These are phyloP conservation scores for Eulithis prunata DNA, from an alignment of 2,888 invertebrate genomes.

Conservation along the genomic window DNA sequence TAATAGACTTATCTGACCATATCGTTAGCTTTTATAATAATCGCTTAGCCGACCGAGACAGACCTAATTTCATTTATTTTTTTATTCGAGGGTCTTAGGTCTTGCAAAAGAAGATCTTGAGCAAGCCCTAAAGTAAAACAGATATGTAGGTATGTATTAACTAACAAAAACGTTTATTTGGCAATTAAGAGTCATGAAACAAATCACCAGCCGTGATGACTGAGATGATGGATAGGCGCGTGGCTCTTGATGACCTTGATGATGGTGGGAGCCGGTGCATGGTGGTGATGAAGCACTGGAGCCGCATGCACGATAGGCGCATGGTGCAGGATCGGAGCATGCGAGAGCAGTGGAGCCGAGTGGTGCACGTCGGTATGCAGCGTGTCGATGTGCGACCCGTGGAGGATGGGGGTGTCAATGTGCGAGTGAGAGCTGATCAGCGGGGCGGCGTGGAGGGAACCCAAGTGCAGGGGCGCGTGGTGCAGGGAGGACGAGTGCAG, in stretches of 20 bases:
- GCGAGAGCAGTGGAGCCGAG: slow-evolving; percentile 22
- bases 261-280: slow-evolving; percentile 12
- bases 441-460: slow-evolving; percentile 25
- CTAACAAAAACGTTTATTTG: slow-evolving; percentile 29
- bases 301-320: slow-evolving; percentile 2
- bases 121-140: slow-evolving; percentile 21
- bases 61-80: no score
- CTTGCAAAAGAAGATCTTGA: no score
- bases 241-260: slow-evolving; percentile 12
- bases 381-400: slow-evolving; percentile 36
- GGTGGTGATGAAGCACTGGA: slow-evolving; percentile 31
- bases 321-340: slow-evolving; percentile 26
- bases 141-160: not conserved
- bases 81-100: no score
- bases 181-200: slow-evolving; percentile 22
- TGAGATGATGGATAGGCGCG: slow-evolving; percentile 19
- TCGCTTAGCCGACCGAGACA: no score
- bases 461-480: slow-evolving; percentile 30
- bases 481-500: slow-evolving; percentile 19
- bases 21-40: not conserved
- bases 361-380: slow-evolving; percentile 23
- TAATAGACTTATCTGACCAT: not conserved
- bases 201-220: slow-evolving; percentile 38
- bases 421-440: slow-evolving; percentile 11
- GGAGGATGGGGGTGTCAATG: slow-evolving; percentile 23